These are phyloP conservation scores for Acrobeloides nanus DNA, from an alignment of 2,888 invertebrate species.

Conservation along the genomic window DNA sequence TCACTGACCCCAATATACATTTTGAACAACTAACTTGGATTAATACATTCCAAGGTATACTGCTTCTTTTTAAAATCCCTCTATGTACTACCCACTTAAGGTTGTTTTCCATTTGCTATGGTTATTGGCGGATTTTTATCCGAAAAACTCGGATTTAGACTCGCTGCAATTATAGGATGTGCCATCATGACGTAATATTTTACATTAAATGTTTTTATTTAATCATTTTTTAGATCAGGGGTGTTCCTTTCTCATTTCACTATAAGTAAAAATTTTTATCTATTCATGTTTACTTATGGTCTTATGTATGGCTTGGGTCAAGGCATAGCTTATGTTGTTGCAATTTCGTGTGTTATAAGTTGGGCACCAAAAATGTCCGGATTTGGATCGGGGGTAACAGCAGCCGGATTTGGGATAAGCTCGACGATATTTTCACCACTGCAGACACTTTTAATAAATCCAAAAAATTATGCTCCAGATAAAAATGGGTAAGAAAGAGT, in stretches of 20 bases:
- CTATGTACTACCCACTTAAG: slow-evolving; percentile 19
- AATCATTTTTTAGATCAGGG: slow-evolving; percentile 37
- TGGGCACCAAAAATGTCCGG: slow-evolving; percentile 52
- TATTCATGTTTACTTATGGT: slow-evolving; percentile 46
- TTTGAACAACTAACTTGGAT: slow-evolving; percentile 51
- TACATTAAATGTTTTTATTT: too few relatives aligned
- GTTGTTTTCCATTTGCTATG: slow-evolving; percentile 53
- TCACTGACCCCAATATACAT: slow-evolving; percentile 39
- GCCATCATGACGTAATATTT: slow-evolving; percentile 35
- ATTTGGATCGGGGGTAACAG: slow-evolving; percentile 48
- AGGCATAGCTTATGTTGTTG: slow-evolving; percentile 51
- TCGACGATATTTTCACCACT: slow-evolving; percentile 52
- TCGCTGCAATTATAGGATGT: slow-evolving; percentile 45
- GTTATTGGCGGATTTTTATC: slow-evolving; percentile 48
- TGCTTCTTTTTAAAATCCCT: too few relatives aligned
- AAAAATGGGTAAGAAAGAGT: slow-evolving; percentile 44
- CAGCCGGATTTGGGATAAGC: slow-evolving; percentile 50
- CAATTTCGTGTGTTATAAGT: slow-evolving; percentile 49
- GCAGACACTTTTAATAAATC: slow-evolving; percentile 48
- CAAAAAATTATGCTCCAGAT: slow-evolving; percentile 37
- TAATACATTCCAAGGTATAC: slow-evolving; percentile 45
- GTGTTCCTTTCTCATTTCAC: slow-evolving; percentile 43
- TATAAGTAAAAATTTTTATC: slow-evolving; percentile 37
- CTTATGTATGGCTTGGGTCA: slow-evolving; percentile 49
- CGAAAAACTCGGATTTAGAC: slow-evolving; percentile 31